phyloP scores from a whole-genome alignment of 2,888 invertebrate genomes.

The Euphydryas editha region DNA sequence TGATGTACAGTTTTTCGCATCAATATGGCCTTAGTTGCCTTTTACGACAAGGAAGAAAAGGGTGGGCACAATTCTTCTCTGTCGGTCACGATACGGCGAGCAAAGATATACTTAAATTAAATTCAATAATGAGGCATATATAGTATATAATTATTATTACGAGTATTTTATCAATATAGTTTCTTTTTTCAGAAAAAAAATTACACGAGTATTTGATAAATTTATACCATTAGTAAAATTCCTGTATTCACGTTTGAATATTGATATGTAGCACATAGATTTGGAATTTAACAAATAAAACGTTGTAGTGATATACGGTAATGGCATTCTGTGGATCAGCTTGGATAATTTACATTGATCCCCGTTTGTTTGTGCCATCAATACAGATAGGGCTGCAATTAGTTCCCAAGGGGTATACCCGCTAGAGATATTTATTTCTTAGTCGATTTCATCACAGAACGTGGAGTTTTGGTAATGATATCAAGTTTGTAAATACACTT shows the following conservation, averaged over 20 bases:
- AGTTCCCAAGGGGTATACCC: conserved; percentile 65
- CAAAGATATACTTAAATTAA: too few relatives aligned
- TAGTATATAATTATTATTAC: background rate
- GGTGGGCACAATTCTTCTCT: too few relatives aligned
- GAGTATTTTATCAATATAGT: background rate
- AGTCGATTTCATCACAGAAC: conserved; percentile 35
- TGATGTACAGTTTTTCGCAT: too few relatives aligned
- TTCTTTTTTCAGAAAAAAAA: background rate
- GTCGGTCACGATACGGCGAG: too few relatives aligned
- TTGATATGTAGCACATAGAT: background rate
- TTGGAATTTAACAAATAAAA: conserved; percentile 34
- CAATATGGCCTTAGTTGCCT: too few relatives aligned
- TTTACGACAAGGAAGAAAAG: too few relatives aligned
- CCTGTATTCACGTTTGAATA: background rate
- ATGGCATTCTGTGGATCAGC: conserved; percentile 62
- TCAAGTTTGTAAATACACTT: background rate
- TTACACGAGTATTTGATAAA: background rate
- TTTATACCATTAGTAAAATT: background rate
- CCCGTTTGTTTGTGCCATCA: conserved; percentile 71
- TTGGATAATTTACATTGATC: conserved; percentile 75
- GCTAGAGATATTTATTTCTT: conserved; percentile 73
- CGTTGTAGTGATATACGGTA: conserved; percentile 59
- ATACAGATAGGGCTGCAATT: conserved; percentile 78
- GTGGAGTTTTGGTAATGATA: background rate
- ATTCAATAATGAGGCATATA: too few relatives aligned